A percentile compares a stretch with the other conserved stretches of the same genome.
Evolutionary conservation across 2,888 invertebrate species (phyloP).

Genomic region (Hartigia nigra): DNA sequence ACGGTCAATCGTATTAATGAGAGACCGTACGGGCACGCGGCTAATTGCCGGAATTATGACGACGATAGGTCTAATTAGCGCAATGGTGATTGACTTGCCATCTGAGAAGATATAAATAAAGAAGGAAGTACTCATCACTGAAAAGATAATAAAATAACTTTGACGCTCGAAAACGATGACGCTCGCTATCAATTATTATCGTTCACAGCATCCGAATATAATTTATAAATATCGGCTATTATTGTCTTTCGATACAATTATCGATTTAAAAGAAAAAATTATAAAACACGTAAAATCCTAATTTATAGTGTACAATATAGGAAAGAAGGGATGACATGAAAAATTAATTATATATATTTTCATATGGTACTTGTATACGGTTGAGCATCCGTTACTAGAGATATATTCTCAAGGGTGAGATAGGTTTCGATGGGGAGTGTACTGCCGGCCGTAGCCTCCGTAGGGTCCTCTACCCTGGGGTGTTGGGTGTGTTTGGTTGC

Average conservation of each 20-base stretch:
- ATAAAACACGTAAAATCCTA: background rate
- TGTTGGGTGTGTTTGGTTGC: conserved; percentile 62
- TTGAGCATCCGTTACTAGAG: background rate
- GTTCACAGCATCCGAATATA: no score
- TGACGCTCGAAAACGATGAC: background rate
- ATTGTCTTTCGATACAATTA: background rate
- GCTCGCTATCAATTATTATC: background rate
- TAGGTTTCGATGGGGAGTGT: conserved; percentile 43
- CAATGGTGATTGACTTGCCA: background rate
- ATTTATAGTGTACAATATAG: background rate
- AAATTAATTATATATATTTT: background rate
- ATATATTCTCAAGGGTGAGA: conserved; percentile 35
- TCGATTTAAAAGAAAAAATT: no score
- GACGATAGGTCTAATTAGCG: background rate
- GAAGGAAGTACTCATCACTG: background rate
- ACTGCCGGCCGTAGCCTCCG: conserved; percentile 41
- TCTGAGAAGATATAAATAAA: background rate
- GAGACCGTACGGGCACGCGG: background rate
- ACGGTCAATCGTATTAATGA: background rate
- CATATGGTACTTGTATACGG: background rate
- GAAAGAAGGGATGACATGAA: background rate
- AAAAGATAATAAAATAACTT: background rate
- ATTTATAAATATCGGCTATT: background rate
- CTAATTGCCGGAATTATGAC: background rate
- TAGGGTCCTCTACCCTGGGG: conserved; percentile 48